phyloP scores from a whole-genome alignment of 2,797 vertebrate species.

The Centropyge bicolor region DNA sequence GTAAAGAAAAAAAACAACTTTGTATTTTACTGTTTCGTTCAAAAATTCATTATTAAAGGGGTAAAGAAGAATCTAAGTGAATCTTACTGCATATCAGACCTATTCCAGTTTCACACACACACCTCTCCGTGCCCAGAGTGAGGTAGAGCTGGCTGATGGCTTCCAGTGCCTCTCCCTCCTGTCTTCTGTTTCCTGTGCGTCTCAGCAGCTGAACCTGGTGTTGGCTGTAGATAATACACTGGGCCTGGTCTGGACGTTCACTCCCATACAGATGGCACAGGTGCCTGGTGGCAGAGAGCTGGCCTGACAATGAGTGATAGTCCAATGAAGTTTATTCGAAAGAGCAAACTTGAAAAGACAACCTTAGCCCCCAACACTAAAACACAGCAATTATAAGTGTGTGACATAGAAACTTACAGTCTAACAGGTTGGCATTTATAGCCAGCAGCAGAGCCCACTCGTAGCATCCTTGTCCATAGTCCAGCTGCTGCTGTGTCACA shows the following conservation, averaged over 20 bases:
- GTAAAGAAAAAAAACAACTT: not conserved
- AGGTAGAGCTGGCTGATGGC: constrained; percentile 92
- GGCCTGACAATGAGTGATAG: constrained; percentile 79
- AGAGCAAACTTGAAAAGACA: not conserved
- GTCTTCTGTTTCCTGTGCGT: constrained; percentile 82
- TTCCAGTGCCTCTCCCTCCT: constrained; percentile 91
- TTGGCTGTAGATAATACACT: constrained; percentile 91
- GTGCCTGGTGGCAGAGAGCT: constrained; percentile 85
- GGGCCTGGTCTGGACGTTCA: constrained; percentile 84
- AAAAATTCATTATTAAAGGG: not conserved
- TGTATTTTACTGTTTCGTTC: not conserved
- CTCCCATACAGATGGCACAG: constrained; percentile 89
- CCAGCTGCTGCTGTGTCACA: constrained; percentile 68
- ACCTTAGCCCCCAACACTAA: no score
- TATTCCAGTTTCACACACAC: not conserved
- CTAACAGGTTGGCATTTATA: constrained; percentile 83
- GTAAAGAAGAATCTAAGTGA: not conserved
- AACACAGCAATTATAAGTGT: not conserved
- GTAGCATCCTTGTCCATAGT: constrained; percentile 88
- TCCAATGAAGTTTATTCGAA: not conserved
- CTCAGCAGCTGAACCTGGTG: constrained; percentile 90
- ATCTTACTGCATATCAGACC: not conserved
- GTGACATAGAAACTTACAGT: constrained; percentile 84
- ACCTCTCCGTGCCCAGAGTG: constrained; percentile 91
- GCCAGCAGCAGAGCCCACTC: constrained; percentile 94